A percentile compares a stretch with the other conserved stretches of the same genome.
Evolutionary conservation across 1,140 invertebrate genomes (phyloP).

Genomic region (Manduca sexta): DNA sequence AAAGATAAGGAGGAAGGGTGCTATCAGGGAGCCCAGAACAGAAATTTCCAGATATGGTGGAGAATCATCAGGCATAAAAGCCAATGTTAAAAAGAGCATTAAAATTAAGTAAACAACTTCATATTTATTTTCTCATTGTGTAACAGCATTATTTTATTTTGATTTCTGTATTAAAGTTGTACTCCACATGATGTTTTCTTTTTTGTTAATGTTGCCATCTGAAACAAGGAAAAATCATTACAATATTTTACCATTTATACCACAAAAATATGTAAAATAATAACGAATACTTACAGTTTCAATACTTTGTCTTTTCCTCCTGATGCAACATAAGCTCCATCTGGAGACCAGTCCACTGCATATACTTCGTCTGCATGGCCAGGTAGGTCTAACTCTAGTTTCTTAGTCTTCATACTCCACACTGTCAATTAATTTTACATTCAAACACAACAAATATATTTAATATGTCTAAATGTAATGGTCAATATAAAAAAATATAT

Average conservation of each 20-base stretch:
- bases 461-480: too few relatives aligned
- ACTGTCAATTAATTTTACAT: constrained; percentile 70
- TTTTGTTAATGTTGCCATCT: constrained; percentile 67
- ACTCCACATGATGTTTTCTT: constrained; percentile 14
- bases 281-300: constrained; percentile 84
- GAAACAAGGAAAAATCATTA: constrained; percentile 31
- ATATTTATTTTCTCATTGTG: constrained; percentile 23
- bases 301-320: constrained; percentile 99
- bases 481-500: too few relatives aligned
- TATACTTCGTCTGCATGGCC: constrained; percentile 99
- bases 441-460: too few relatives aligned
- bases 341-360: constrained; percentile 98
- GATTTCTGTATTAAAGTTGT: constrained; percentile 39
- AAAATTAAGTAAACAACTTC: constrained; percentile 81
- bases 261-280: too few relatives aligned
- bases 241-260: constrained; percentile 6
- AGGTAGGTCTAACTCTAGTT: constrained; percentile 94
- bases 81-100: constrained; percentile 87
- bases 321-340: constrained; percentile 94
- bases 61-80: constrained; percentile 93
- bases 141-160: constrained; percentile 28
- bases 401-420: constrained; percentile 91
- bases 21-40: constrained; percentile 85
- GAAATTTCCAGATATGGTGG: constrained; percentile 88
- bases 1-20: constrained; percentile 90